A percentile compares a stretch with the other conserved stretches of the same genome.
These are phyloP conservation scores for Pelvicachromis taeniatus DNA, from an alignment of 2,113 vertebrate genomes.

Conservation along the genomic window DNA sequence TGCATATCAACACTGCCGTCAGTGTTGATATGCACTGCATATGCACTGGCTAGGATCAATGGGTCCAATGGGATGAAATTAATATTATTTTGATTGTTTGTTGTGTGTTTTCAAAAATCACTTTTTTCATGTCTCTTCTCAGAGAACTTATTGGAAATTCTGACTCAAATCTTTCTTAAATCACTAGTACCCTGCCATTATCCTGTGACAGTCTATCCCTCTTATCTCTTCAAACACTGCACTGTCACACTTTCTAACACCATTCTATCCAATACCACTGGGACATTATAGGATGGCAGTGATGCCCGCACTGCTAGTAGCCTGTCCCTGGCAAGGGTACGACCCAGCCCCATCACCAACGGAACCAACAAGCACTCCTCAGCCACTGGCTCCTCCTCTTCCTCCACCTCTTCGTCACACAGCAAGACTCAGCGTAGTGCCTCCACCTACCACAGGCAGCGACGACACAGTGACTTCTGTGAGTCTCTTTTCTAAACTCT, in stretches of 20 bases:
- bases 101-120: neutral
- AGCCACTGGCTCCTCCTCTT: conserved; percentile 70
- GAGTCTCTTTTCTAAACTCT: conserved; percentile 56
- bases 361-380: conserved; percentile 81
- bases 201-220: neutral
- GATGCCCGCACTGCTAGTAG: conserved; percentile 79
- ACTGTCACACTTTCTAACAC: neutral
- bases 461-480: conserved; percentile 94
- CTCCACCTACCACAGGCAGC: conserved; percentile 88
- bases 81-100: neutral
- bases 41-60: neutral
- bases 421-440: conserved; percentile 85
- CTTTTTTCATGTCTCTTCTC: neutral
- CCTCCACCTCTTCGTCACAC: conserved; percentile 78
- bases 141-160: neutral
- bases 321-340: conserved; percentile 85
- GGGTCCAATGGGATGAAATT: neutral
- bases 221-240: neutral
- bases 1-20: neutral
- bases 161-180: neutral
- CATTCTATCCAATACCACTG: neutral
- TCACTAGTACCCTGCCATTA: neutral
- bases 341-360: conserved; percentile 85
- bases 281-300: conserved; percentile 69
- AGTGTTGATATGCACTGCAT: too few relatives aligned